Base-by-base conservation (phyloP, 2,888 invertebrate species). In the Nomada ferruginata region DNA sequence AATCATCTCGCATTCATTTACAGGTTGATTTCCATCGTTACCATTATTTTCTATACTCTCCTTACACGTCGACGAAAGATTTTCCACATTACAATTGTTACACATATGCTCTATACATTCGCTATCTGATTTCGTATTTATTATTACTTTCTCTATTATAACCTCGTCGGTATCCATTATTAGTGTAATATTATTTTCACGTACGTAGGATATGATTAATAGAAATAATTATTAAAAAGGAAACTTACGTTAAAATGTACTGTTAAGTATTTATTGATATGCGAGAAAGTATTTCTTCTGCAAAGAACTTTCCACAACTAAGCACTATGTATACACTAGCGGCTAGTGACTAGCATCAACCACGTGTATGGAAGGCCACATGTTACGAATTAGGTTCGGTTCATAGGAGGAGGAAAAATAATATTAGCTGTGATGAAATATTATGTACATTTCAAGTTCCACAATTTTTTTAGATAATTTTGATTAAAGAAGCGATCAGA, bases 101-200 rank as follows among this genome's bases (percentile, higher is more conserved):
- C 20, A 69, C 3, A 36, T n/a, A 53, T 26, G 23, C 9, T 73
- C 36, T 18, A 29, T 36, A 15, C 15, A 13, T 26, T 29, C 15
- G 20, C n/a, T 4, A 44, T 47, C 53, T 53, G 57, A 69, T 68
- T n/a, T 44, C 36, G 2, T 7, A 52, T 23, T 23, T 23, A 60
- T 60, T 53, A 53, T 10, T 29, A 26, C 11, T 13, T 71, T 26
- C 11, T 47, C 61, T 10, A 55, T 11, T 47, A 66, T 83, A 81
- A 83, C 77, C 77, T 81, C 66, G 23, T 61, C 18, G 3, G 23
- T 36, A 42, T 83, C 68, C 81, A 83, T 81, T 42, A 29, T 60
- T 13, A 53, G 13, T 71, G 2, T 9, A 53, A 65, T 68, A 11
- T 72, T 70, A 53, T 4, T 29, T 57, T 9, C n/a, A n/a, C n/a